Evolutionary conservation across 2,113 vertebrate species (phyloP).

Genomic region (Sciurus niger): DNA sequence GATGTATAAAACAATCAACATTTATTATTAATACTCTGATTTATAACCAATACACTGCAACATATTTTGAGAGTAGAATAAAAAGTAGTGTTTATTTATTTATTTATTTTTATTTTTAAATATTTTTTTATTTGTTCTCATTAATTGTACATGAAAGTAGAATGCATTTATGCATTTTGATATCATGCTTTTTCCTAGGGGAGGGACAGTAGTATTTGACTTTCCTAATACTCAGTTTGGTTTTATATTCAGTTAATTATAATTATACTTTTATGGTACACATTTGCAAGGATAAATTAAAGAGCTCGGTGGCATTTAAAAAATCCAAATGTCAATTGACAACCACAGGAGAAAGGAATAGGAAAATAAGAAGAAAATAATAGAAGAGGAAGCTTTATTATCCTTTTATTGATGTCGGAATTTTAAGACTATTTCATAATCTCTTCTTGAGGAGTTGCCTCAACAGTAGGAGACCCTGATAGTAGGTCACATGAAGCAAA

Average conservation of each 20-base stretch:
- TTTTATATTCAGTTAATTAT: background rate
- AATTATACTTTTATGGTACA: background rate
- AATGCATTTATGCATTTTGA: too few relatives aligned
- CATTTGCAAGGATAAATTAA: background rate
- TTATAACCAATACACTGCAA: background rate
- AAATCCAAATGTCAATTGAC: background rate
- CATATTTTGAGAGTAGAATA: background rate
- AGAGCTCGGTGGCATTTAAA: background rate
- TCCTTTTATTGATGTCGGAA: background rate
- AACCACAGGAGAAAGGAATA: background rate
- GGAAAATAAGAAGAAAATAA: background rate
- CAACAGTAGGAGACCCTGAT: background rate
- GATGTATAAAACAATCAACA: background rate
- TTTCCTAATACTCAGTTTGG: background rate
- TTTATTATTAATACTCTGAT: background rate
- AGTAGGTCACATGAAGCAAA: background rate
- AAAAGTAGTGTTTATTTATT: background rate
- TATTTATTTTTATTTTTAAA: background rate
- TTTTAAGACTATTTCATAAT: background rate
- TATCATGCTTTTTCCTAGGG: background rate
- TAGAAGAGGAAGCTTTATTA: background rate
- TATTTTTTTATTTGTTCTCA: background rate
- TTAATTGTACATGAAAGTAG: too few relatives aligned
- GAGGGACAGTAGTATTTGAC: rapidly evolving
- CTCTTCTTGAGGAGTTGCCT: background rate